A percentile compares a stretch with the other conserved stretches of the same genome.
Conservation (phyloP, 1,140 invertebrate species). For the Halesus radiatus region DNA sequence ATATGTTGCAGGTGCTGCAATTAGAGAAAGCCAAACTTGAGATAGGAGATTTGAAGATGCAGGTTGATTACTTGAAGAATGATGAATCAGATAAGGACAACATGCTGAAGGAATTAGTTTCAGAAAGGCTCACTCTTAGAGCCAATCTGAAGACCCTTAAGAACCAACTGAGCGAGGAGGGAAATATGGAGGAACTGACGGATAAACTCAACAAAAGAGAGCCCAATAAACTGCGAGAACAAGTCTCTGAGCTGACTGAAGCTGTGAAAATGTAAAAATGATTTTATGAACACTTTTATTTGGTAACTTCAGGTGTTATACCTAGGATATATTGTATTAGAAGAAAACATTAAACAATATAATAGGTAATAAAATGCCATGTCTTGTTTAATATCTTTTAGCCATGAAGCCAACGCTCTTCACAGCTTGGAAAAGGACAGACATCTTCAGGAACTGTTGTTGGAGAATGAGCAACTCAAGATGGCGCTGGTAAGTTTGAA, state of each 20-base stretch:
- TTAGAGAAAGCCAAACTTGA: constrained; percentile 67
- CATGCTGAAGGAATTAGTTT: constrained; percentile 69
- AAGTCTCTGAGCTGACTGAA: constrained; percentile 62
- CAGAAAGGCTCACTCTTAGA: constrained; percentile 67
- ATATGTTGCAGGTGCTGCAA: constrained; percentile 64
- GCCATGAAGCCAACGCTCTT: constrained; percentile 41
- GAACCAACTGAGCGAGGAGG: constrained; percentile 51
- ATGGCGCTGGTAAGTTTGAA: constrained; percentile 63
- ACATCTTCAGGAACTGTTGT: constrained; percentile 59
- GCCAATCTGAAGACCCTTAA: constrained; percentile 63
- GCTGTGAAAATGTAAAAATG: constrained; percentile 60
- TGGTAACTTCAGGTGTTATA: no score
- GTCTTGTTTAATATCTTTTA: constrained; percentile 25
- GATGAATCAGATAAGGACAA: constrained; percentile 68
- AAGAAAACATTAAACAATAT: no score
- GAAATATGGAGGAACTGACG: constrained; percentile 49
- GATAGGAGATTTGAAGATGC: constrained; percentile 63
- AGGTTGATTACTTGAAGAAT: constrained; percentile 59
- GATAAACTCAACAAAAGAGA: constrained; percentile 57
- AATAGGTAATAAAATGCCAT: no score
- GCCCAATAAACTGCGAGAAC: constrained; percentile 62
- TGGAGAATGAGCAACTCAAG: constrained; percentile 62
- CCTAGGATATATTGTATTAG: no score
- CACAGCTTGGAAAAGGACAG: constrained; percentile 46
- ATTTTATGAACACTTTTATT: no score